Evolutionary conservation across 2,888 invertebrate genomes (phyloP), one percentile per base, ranked within the genome.

Genomic region (Xylota segnis): DNA sequence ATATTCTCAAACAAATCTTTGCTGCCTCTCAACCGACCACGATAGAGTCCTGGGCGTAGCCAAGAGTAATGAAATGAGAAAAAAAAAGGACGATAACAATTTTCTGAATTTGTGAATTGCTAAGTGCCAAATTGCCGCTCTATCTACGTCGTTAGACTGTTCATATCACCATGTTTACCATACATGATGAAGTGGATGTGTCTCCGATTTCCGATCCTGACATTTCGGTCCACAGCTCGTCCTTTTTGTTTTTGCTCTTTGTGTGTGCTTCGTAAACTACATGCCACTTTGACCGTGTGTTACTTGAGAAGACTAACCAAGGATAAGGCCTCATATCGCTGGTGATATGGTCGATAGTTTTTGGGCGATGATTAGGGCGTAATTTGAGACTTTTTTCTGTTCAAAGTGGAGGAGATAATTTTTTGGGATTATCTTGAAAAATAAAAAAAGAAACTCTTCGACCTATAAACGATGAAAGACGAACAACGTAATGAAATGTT

Each of bases 251-350:
- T 40, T 59, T 47, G 16, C n/a, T 34, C 56, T 45, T 47, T 68
- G 56, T 45, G 23, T 47, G 27, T 29, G 14, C 58, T 72, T 72
- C 37, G 79, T 68, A 29, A 70, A 58, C 45, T 76, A 84, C 84
- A 84, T 59, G 79, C 75, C 81, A 79, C 79, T 84, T 71, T 77
- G 83, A 72, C 83, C 83, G 77, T 81, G 77, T 81, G 84, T 66
- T 47, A 84, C 65, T 84, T 84, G 84, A 84, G 84, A 75, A 71
- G 79, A 75, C 84, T 81, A 84, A 84, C 84, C 84, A 71, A 76
- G 70, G 18, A 23, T 59, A 59, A 52, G 79, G 40, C 79, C 70
- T 84, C 65, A 65, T 71, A 75, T 70, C 70, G 4, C 2, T 75
- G 79, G 79, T 70, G 78, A 78, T 76, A 71, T 70, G 78, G 79